These are phyloP conservation scores for Aramus guarauna DNA, from an alignment of 2,113 vertebrate species.

Conservation along the genomic window DNA sequence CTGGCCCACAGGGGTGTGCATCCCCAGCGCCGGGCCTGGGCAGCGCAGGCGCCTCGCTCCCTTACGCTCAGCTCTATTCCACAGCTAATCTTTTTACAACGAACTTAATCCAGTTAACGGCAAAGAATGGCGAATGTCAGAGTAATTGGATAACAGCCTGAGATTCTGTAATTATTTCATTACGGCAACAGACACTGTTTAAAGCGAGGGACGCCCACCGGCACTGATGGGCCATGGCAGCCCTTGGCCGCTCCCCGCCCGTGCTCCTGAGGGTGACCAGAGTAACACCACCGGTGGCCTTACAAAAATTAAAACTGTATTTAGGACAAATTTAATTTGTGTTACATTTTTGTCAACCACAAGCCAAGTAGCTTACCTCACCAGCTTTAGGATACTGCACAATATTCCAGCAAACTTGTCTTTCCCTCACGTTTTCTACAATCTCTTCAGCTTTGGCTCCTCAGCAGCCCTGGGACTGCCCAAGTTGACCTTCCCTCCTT, in stretches of 20 bases:
- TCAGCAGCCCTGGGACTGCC: background rate
- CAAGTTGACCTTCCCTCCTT: background rate
- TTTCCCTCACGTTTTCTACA: background rate
- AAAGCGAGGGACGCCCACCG: background rate
- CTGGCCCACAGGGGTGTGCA: background rate
- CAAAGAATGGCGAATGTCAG: constrained; percentile 86
- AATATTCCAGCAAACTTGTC: too few species aligned
- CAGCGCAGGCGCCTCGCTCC: constrained; percentile 45
- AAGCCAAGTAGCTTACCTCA: background rate
- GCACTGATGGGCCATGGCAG: background rate
- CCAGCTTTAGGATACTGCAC: background rate
- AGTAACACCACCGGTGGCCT: fast-evolving
- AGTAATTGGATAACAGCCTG: constrained; percentile 87
- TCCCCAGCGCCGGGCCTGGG: background rate
- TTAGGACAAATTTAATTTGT: background rate
- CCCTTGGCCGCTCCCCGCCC: background rate
- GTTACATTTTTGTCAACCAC: background rate
- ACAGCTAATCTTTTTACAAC: constrained; percentile 91
- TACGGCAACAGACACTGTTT: constrained; percentile 52
- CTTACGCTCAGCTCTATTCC: constrained; percentile 70
- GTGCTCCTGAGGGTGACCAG: fast-evolving
- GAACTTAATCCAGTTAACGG: constrained; percentile 90
- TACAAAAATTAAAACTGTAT: background rate
- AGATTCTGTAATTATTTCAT: constrained; percentile 74
- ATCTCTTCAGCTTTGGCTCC: background rate